Evolutionary conservation across 2,113 vertebrate species (phyloP), one percentile per base, ranked within the genome.

Genomic region (Corythornis vintsioides): DNA sequence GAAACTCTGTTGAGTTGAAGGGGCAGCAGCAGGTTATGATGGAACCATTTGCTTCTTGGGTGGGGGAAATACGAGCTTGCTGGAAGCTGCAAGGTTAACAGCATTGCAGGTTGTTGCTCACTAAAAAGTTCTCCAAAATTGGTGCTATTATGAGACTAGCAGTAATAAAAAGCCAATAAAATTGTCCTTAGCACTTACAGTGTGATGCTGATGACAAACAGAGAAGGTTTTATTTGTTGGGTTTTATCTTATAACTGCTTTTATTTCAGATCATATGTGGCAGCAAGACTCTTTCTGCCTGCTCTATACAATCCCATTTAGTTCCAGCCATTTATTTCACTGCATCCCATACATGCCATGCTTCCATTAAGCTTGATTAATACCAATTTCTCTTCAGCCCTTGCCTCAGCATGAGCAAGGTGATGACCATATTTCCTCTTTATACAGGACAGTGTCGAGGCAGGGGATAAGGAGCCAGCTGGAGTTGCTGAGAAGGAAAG

Each of bases 401-500:
- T 65, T 92, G 35, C 31, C 45, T 72, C 84, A 83, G 38, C 35
- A 42, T 28, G 29, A 84, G 56, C 75, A 86, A 88, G 60, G 31
- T 70, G 59, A 47, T 84, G 48, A 83, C 56, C 15, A 2, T 82
- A 53, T 97, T 88, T 96, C 70, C 69, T 96, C 88, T 97, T 93
- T 80, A 60, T 92, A 60, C 95, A 97, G 96, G 97, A 94, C 47
- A 79, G 31, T 84, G 84, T 92, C 60, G 76, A 96, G 77, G 78
- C 92, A 92, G 96, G 94, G 67, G 95, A 96, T 82, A 90, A 96
- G 56, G 95, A 96, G 56, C 83, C 93, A 90, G 60, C 96, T 88
- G 97, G 93, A 86, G 81, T 86, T 94, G 93, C 97, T 81, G 96
- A 96, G 91, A 95, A 84, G 69, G 96, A 97, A 80, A 94, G 92